Conservation (phyloP, 2,888 invertebrate genomes). For the Pollenia angustigena region DNA sequence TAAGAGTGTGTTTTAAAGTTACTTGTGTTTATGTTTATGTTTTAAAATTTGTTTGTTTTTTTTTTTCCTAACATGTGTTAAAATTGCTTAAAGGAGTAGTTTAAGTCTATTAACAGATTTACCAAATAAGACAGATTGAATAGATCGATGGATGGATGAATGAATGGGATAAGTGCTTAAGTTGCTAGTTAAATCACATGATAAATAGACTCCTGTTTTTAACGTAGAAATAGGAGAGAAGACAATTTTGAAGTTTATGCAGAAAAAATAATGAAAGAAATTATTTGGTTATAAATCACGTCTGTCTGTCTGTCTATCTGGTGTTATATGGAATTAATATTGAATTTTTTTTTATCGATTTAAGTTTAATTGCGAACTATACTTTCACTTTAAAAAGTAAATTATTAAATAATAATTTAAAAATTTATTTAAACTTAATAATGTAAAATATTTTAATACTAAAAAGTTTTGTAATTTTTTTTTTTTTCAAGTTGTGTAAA, state of each 20-base stretch:
- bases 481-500: no score
- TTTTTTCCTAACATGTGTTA: constrained; percentile 63
- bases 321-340: constrained; percentile 10
- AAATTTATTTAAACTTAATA: no score
- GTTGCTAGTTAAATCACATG: constrained; percentile 61
- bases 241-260: neutral
- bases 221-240: neutral
- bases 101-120: constrained; percentile 60
- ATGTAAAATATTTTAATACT: no score
- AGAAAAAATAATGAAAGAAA: constrained; percentile 22
- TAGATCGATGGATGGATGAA: constrained; percentile 43
- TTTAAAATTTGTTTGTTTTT: constrained; percentile 38
- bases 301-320: neutral
- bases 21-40: constrained; percentile 20
- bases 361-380: constrained; percentile 27
- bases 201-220: constrained; percentile 61
- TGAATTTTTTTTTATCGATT: constrained; percentile 21
- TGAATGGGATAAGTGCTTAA: constrained; percentile 67
- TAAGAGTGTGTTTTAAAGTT: neutral
- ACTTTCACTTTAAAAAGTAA: constrained; percentile 41
- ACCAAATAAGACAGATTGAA: constrained; percentile 35
- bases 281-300: constrained; percentile 32
- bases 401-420: neutral
- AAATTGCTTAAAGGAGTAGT: constrained; percentile 63
- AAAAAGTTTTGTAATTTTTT: no score